These are phyloP conservation scores for Amphimedon queenslandica DNA, from an alignment of 37 sponge, comb jelly and placozoan species.

Conservation along the genomic window DNA sequence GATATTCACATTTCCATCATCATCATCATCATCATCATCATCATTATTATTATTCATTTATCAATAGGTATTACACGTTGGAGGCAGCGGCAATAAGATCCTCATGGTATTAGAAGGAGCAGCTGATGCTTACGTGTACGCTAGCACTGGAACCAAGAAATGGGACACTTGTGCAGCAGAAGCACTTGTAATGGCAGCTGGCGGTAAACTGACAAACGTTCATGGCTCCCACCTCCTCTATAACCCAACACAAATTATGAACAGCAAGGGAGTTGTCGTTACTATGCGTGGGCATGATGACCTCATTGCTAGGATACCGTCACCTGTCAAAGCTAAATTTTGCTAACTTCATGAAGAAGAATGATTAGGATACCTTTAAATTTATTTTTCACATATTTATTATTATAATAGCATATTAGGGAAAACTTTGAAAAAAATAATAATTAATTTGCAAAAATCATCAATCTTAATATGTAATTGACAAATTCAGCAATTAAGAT, in stretches of 20 bases:
- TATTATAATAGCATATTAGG: too few species aligned
- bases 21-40: not conserved
- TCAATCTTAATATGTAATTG: too few species aligned
- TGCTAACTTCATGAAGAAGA: too few species aligned
- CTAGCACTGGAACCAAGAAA: constrained; percentile 80
- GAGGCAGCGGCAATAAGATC: constrained; percentile 90
- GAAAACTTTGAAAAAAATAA: too few species aligned
- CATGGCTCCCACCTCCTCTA: constrained; percentile 63
- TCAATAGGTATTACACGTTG: constrained; percentile 33
- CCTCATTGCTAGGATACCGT: constrained; percentile 52
- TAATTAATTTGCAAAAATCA: too few species aligned
- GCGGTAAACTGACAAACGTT: constrained; percentile 79
- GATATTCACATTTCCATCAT: not conserved
- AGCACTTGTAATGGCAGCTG: constrained; percentile 68
- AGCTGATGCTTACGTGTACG: constrained; percentile 81
- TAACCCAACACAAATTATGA: not conserved
- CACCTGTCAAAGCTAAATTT: constrained; percentile 18
- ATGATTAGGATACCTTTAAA: too few species aligned
- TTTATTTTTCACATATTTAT: too few species aligned
- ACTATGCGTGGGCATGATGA: constrained; percentile 38
- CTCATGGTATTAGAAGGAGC: constrained; percentile 81
- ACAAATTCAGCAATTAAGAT: too few species aligned
- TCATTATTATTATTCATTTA: not conserved
- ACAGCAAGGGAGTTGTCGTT: constrained; percentile 41
- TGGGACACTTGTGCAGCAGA: constrained; percentile 99